These are phyloP conservation scores for Gorsachius magnificus DNA, from an alignment of 2,797 vertebrate genomes.

Conservation along the genomic window DNA sequence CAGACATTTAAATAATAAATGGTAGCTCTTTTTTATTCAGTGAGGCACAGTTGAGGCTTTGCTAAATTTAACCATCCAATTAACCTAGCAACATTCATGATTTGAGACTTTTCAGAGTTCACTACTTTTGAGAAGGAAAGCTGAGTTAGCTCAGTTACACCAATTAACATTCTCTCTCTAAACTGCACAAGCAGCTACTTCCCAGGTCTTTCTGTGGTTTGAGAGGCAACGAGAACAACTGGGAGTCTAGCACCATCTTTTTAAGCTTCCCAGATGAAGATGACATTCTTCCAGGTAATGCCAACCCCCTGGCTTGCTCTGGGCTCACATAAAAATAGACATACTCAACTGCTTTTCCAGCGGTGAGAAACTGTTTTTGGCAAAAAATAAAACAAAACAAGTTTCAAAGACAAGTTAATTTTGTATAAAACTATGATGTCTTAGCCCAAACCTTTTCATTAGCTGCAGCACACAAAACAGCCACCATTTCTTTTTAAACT, in stretches of 20 bases:
- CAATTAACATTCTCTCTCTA: constrained; percentile 3
- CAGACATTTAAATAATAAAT: constrained; percentile 40
- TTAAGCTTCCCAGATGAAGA: neutral
- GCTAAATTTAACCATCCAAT: constrained; percentile 57
- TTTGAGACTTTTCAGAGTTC: constrained; percentile 23
- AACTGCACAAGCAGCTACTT: neutral
- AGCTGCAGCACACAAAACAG: constrained; percentile 8
- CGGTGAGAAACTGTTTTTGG: neutral
- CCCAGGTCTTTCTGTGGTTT: neutral
- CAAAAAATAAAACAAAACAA: constrained; percentile 46
- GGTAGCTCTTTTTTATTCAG: neutral
- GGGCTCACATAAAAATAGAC: constrained; percentile 2
- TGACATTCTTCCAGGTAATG: neutral
- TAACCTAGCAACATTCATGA: constrained; percentile 19
- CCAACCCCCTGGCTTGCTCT: neutral
- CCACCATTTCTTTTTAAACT: neutral
- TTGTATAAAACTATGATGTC: neutral
- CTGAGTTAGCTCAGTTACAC: neutral
- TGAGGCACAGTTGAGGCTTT: neutral
- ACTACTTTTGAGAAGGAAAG: neutral
- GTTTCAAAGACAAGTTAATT: constrained; percentile 53
- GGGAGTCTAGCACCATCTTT: neutral
- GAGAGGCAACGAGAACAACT: neutral
- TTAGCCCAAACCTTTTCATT: constrained; percentile 4
- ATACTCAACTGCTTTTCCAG: neutral